Base-by-base conservation (phyloP, 30 jellyfish, hydroid and myxozoan species). In the Nemopilema nomurai region DNA sequence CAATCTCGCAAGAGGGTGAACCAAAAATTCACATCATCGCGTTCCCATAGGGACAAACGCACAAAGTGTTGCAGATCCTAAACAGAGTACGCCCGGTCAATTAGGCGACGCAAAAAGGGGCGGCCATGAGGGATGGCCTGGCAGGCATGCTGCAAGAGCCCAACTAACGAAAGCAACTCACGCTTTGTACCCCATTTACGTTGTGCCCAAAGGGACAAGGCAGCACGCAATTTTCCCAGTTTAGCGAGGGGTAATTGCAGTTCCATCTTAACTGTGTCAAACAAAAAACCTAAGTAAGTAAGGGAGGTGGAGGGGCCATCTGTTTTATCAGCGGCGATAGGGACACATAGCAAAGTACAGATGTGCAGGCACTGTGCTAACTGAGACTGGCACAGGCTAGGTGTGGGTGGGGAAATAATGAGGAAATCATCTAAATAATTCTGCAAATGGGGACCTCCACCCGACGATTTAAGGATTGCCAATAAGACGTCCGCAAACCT, bases 401-500 rank as follows among this genome's bases (percentile, higher is more conserved):
- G 33, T 0, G 63, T 32, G 9, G 89, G 80, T 27, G 91, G 84
- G 21, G 67, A 76, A 0, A 77, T 65, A 4, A 82, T 4, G 23
- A 82, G 68, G 27, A 17, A 82, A 30, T 67, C 91, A 49, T 82
- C 91, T 20, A 82, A 52, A 62, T 69, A 67, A 82, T 82, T 49
- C 1, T 49, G 70, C 7, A 32, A 1, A 30, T 69, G 25, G 8
- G 16, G 4, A 18, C 30, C 31, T 0, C 24, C 30, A 33, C 52
- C 21, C 9, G 31, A 67, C 4, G n/a, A 6, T 27, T 41, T 26
- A 4, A 82, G 18, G 17, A 82, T 82, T 74, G 77, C 70, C 18
- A 33, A 76, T 7, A 82, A 27, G 1, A 83, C 65, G 51, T 82
- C 80, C 19, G 91, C 80, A 16, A 82, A 65, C 26, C 49, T 28